phyloP scores from a whole-genome alignment of 2,888 invertebrate species.

The Drosophila diplacantha region DNA sequence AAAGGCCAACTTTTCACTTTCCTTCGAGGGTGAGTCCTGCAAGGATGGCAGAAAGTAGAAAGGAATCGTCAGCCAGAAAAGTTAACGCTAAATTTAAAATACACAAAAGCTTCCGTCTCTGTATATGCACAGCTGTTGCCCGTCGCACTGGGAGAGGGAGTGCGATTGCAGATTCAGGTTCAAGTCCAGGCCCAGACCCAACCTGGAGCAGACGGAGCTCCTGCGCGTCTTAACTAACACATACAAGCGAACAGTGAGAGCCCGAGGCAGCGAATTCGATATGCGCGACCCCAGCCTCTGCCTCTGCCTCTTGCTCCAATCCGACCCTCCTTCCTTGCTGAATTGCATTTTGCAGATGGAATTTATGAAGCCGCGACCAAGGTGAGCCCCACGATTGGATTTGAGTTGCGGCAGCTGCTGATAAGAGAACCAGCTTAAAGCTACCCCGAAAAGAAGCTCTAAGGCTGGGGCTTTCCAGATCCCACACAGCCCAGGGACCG shows the following conservation, averaged over 20 bases:
- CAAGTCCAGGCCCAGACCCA: conserved; percentile 13
- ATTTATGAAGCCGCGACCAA: conserved; percentile 53
- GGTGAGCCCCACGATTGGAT: conserved; percentile 24
- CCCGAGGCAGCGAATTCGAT: conserved; percentile 49
- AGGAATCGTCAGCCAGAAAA: conserved; percentile 16
- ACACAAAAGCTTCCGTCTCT: conserved; percentile 30
- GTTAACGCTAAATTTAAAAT: conserved; percentile 45
- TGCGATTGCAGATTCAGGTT: conserved; percentile 8
- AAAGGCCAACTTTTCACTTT: conserved; percentile 59
- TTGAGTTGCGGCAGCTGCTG: conserved; percentile 23
- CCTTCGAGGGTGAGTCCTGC: conserved; percentile 46
- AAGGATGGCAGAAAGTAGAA: conserved; percentile 14
- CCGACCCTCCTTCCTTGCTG: conserved; percentile 41
- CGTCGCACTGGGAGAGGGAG: neutral
- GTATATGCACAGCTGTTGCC: conserved; percentile 63
- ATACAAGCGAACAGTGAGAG: conserved; percentile 16
- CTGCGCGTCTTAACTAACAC: conserved; percentile 2
- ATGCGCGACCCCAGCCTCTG: conserved; percentile 19
- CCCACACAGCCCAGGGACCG: conserved; percentile 1
- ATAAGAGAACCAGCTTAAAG: conserved; percentile 21
- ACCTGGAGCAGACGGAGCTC: conserved; percentile 20
- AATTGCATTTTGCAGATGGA: conserved; percentile 64
- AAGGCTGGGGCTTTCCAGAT: neutral
- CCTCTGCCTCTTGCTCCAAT: neutral
- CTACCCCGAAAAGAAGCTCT: conserved; percentile 3